Percentiles rank a stretch among this genome's conserved stretches.
Evolutionary conservation across 2,797 vertebrate genomes (phyloP).

Genomic region (Ataeniobius toweri): DNA sequence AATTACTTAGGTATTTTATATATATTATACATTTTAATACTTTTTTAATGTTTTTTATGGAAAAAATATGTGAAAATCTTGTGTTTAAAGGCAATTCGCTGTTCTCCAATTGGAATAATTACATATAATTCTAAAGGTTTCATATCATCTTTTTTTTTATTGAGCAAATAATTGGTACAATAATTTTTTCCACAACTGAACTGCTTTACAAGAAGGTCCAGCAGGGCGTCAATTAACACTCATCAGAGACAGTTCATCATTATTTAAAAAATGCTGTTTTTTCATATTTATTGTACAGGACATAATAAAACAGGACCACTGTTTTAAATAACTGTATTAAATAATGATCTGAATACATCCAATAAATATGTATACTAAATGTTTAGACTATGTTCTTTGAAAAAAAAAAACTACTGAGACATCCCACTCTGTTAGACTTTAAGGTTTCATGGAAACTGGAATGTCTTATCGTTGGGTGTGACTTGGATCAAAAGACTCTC

Average conservation of each 20-base stretch:
- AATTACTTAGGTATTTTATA: too few relatives aligned
- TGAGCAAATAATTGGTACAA: background rate
- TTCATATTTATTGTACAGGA: background rate
- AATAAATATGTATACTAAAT: background rate
- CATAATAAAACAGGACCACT: background rate
- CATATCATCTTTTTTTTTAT: background rate
- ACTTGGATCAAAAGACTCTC: background rate
- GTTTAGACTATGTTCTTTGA: background rate
- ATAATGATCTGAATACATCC: too few relatives aligned
- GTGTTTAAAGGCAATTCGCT: too few relatives aligned
- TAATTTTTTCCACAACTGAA: background rate
- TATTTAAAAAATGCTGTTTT: background rate
- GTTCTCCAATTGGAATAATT: too few relatives aligned
- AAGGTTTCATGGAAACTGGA: background rate
- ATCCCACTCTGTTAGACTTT: background rate
- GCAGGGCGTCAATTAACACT: background rate
- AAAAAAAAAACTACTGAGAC: too few relatives aligned
- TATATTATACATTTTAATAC: too few relatives aligned
- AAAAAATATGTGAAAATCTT: too few relatives aligned
- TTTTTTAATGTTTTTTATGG: too few relatives aligned
- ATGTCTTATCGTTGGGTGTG: background rate
- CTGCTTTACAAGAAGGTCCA: background rate
- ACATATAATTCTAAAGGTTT: too few relatives aligned
- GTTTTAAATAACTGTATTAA: background rate
- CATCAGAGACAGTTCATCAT: background rate